Base-by-base conservation (phyloP, 2,888 invertebrate species). In the Tipula confusa region DNA sequence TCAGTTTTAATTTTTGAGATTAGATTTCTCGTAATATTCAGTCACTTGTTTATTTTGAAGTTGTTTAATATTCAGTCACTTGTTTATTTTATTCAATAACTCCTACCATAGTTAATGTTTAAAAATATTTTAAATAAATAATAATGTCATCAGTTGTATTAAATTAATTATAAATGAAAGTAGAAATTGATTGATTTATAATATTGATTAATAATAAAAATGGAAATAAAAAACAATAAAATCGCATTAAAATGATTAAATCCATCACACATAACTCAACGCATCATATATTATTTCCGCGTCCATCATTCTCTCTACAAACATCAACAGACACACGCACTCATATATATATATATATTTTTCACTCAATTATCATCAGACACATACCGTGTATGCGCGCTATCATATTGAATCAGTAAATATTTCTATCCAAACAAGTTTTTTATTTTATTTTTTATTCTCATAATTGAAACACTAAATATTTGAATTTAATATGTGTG, bases 401-500 rank as follows among this genome's bases (percentile, higher is more conserved):
- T 64, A 64, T 64, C 43, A 24, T 64, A 64, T 9, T 64, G 64
- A 64, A 64, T 64, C 64, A 64, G 24, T 64, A 64, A 64, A 64
- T 64, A 64, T 24, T 64, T 18, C 24, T 64, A 64, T 24, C 24
- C 64, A 64, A 43, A 64, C 64, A 24, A 43, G 9, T 64, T 18
- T 64, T 64, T n/a, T n/a, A n/a, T n/a, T n/a, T n/a, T n/a, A n/a
- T 43, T 36, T 36, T 6, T 43, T n/a, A 43, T 43, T 64, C 64
- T 24, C 64, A 64, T 48, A 48, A 64, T 64, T 64, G 64, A 64
- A 64, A 64, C 24, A 64, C 64, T 18, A 64, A 64, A 64, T 64
- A 64, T 64, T 64, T 64, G 64, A 64, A 64, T 24, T 64, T 64
- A 64, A 64, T 64, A 64, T 24, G 64, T 64, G 64, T 64, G 64